Conservation (phyloP, 53 echinoderm and acorn worm species). For the Astropecten irregularis region DNA sequence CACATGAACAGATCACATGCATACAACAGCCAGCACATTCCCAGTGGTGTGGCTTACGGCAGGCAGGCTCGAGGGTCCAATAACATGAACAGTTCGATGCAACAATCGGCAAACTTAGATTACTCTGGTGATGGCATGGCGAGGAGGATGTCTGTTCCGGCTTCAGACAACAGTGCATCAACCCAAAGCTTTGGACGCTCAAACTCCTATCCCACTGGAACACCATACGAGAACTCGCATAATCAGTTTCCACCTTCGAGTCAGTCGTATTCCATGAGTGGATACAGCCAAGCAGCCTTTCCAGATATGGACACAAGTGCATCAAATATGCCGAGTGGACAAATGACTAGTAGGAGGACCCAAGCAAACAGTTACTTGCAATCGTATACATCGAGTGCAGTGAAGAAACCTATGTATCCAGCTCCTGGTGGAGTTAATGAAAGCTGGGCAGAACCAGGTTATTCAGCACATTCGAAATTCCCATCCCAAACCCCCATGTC, state of each 20-base stretch:
- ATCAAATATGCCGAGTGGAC: conserved; percentile 8
- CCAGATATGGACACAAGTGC: conserved; percentile 25
- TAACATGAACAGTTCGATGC: conserved; percentile 21
- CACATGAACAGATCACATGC: conserved; percentile 25
- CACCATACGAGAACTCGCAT: conserved; percentile 31
- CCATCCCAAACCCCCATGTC: conserved; percentile 45
- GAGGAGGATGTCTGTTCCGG: conserved; percentile 49
- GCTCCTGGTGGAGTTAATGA: conserved; percentile 6
- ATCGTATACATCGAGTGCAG: conserved; percentile 24
- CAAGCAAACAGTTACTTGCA: conserved; percentile 31
- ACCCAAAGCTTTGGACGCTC: conserved; percentile 41
- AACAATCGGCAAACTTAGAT: conserved; percentile 28
- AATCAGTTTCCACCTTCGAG: conserved; percentile 32
- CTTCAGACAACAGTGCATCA: conserved; percentile 24
- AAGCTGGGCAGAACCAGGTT: conserved; percentile 37
- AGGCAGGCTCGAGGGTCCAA: conserved; percentile 30
- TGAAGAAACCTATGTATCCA: conserved; percentile 30
- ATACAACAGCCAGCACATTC: conserved; percentile 32
- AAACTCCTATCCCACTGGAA: conserved; percentile 41
- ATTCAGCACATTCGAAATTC: conserved; percentile 35
- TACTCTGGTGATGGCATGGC: conserved; percentile 30
- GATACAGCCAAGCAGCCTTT: conserved; percentile 31
- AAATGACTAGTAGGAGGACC: conserved; percentile 24
- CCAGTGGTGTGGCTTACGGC: conserved; percentile 9
- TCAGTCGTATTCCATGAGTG: conserved; percentile 34